phyloP scores from a whole-genome alignment of 2,113 vertebrate species.

The Onychostruthus taczanowskii region DNA sequence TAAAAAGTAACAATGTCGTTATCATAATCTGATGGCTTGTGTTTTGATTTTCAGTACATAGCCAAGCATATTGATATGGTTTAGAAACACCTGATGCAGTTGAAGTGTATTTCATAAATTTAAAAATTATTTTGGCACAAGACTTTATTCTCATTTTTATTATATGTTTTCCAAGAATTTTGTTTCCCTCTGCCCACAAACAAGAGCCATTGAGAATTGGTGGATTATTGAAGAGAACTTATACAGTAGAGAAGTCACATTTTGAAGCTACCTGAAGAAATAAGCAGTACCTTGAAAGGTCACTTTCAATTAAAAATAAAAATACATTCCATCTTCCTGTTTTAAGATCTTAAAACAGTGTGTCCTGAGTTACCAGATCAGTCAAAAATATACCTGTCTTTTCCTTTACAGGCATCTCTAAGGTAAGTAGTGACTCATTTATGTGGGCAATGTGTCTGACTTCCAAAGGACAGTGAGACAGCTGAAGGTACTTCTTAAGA shows the following conservation, averaged over 20 bases:
- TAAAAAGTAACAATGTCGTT: background rate
- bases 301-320: constrained; percentile 8
- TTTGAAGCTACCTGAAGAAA: background rate
- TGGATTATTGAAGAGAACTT: background rate
- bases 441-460: background rate
- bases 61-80: background rate
- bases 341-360: background rate
- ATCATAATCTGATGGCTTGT: background rate
- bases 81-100: background rate
- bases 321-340: background rate
- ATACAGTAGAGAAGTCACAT: background rate
- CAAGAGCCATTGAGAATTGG: background rate
- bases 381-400: background rate
- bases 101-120: background rate
- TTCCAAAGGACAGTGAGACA: background rate
- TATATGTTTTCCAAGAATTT: background rate
- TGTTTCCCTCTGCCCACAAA: background rate
- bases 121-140: background rate
- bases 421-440: background rate
- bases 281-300: background rate
- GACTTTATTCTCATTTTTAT: background rate
- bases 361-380: background rate
- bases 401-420: background rate
- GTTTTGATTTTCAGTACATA: background rate
- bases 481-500: background rate